Conservation (phyloP, 2,113 vertebrate genomes). For the Emydura subglobosa region DNA sequence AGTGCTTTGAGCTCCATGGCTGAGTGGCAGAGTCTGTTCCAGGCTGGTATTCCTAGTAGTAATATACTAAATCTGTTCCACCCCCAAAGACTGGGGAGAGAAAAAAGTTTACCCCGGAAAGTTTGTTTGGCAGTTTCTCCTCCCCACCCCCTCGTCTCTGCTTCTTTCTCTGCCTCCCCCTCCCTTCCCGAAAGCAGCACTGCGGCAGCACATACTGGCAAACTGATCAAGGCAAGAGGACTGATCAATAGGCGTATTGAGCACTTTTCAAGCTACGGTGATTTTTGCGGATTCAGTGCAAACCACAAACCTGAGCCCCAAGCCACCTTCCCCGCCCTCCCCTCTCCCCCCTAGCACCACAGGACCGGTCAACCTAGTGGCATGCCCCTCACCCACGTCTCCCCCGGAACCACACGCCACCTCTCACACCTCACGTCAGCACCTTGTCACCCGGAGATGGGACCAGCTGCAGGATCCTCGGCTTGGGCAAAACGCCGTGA, state of each 20-base stretch:
- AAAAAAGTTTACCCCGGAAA: neutral
- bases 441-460: fast-evolving
- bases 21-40: neutral
- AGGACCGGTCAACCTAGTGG: fast-evolving
- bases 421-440: neutral
- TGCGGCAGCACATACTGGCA: constrained; percentile 72
- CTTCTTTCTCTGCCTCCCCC: neutral
- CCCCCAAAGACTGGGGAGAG: neutral
- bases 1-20: fast-evolving
- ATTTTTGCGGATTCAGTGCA: constrained; percentile 81
- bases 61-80: neutral
- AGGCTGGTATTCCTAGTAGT: neutral
- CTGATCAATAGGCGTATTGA: constrained; percentile 83
- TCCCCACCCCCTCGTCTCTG: constrained; percentile 20
- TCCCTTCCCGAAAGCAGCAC: constrained; percentile 66
- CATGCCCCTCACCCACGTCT: neutral
- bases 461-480: neutral
- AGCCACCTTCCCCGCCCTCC: neutral
- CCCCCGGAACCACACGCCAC: neutral
- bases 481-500: neutral
- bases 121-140: neutral
- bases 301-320: constrained; percentile 16
- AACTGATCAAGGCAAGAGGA: constrained; percentile 66
- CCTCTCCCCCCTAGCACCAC: neutral
- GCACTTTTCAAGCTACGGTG: constrained; percentile 79